Percentiles rank a stretch among this genome's conserved stretches.
These are phyloP conservation scores for Drosophila busckii DNA, from an alignment of 1,140 invertebrate genomes.

Conservation along the genomic window DNA sequence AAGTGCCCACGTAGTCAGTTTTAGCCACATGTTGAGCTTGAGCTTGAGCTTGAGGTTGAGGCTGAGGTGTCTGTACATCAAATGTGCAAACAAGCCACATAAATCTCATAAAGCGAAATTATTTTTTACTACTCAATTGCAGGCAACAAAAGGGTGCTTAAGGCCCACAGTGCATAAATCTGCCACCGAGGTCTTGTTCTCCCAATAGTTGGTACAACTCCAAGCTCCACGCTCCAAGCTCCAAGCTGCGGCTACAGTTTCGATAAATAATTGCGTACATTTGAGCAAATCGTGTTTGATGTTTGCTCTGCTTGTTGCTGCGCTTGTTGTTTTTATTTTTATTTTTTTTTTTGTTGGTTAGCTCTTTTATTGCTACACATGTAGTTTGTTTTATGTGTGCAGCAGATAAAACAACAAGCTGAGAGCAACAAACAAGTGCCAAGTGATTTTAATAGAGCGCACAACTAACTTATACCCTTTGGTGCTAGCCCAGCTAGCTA, in stretches of 20 bases:
- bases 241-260: slow-evolving; percentile 25
- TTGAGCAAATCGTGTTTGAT: slow-evolving; percentile 77
- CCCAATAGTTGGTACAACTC: slow-evolving; percentile 52
- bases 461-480: slow-evolving; percentile 3
- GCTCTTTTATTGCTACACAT: slow-evolving; percentile 76
- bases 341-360: slow-evolving; percentile 46
- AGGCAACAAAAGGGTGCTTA: slow-evolving; percentile 41
- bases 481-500: no score
- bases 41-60: no score
- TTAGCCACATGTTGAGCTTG: slow-evolving; percentile 27
- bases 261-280: slow-evolving; percentile 78
- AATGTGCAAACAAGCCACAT: slow-evolving; percentile 77
- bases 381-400: slow-evolving; percentile 59
- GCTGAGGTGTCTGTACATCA: slow-evolving; percentile 66
- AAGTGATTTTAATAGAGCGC: neutral
- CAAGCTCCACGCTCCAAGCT: no score
- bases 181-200: slow-evolving; percentile 27
- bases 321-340: slow-evolving; percentile 49
- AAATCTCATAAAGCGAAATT: slow-evolving; percentile 74
- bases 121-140: slow-evolving; percentile 77
- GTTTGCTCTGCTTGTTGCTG: slow-evolving; percentile 56
- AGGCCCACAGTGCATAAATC: slow-evolving; percentile 52
- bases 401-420: slow-evolving; percentile 43
- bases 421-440: slow-evolving; percentile 35
- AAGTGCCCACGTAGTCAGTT: slow-evolving; percentile 7